Conservation (phyloP, 2,113 vertebrate species). For the Dinomys branickii region DNA sequence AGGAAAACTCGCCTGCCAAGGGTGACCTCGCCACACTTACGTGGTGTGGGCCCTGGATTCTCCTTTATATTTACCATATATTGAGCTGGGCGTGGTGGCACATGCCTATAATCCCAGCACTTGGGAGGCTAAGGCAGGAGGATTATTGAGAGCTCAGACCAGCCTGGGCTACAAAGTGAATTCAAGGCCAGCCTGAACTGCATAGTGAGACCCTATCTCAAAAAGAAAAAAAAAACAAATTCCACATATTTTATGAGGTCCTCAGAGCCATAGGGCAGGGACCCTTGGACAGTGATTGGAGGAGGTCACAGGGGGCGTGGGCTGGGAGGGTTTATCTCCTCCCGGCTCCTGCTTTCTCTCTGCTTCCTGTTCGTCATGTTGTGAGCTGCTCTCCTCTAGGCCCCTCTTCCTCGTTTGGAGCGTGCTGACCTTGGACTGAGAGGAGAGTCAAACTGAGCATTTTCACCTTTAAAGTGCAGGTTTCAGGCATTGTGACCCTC, state of each 20-base stretch:
- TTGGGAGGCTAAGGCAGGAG: no score
- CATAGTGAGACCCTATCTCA: no score
- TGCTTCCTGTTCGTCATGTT: not conserved
- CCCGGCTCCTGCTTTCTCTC: not conserved
- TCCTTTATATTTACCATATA: not conserved
- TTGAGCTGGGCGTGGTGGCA: no score
- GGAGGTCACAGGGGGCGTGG: not conserved
- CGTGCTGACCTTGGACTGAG: not conserved
- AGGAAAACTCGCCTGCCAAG: not conserved
- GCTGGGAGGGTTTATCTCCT: not conserved
- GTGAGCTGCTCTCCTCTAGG: not conserved
- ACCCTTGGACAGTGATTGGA: not conserved
- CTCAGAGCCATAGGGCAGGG: not conserved
- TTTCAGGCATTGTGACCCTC: not conserved
- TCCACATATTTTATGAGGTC: not conserved
- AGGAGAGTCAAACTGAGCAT: not conserved
- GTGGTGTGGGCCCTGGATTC: not conserved
- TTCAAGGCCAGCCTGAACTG: no score
- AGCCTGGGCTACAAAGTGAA: no score
- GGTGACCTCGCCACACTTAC: not conserved
- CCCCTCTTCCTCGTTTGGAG: not conserved
- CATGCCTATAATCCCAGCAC: no score
- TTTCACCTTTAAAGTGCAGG: not conserved
- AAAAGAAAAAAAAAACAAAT: no score
- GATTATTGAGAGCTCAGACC: no score